Evolutionary conservation across 2,888 invertebrate species (phyloP), one percentile per base, ranked within the genome.

Genomic region (Philopedon plagiatum): DNA sequence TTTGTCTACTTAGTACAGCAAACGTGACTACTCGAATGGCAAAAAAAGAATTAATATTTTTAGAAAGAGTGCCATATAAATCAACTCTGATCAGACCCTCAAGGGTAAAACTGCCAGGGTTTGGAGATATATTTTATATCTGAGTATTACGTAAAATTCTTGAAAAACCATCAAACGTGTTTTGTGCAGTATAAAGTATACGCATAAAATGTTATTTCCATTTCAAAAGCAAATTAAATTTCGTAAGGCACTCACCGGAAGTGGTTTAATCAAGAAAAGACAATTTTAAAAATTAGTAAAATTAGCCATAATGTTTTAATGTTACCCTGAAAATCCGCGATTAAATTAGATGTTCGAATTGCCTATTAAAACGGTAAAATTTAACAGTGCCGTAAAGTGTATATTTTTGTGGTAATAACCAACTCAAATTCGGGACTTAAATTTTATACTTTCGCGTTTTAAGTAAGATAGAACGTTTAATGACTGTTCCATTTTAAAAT

Each of bases 231-330:
- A 29, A 23, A 23, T 54, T 29, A 29, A 54, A 54, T 54, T 54
- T 29, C n/a, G 18, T 15, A 18, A 54, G 9, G 51, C 51, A 54
- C 29, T 21, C 23, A 54, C 29, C 29, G 51, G 5, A 54, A 54
- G 18, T 29, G 41, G 41, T 60, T 60, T 60, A 60, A 60, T 60
- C 34, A 60, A 60, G 60, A 44, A 60, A 60, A 39, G 41, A 44
- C 41, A 39, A 60, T 60, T 60, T 44, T 39, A 44, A 44, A 39
- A 44, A 60, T 44, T 60, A 41, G 60, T 23, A 26, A 60, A 60
- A 60, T 60, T 60, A 44, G 29, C 29, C 41, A 44, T 60, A 41
- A 60, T 23, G 41, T 44, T 39, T 60, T 60, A 60, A 41, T 60
- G 60, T 19, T 60, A 41, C 39, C 60, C 60, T 60, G 60, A 21